These are phyloP conservation scores for Neosilurus hyrtlii DNA, from an alignment of 2,797 vertebrate species.

Conservation along the genomic window DNA sequence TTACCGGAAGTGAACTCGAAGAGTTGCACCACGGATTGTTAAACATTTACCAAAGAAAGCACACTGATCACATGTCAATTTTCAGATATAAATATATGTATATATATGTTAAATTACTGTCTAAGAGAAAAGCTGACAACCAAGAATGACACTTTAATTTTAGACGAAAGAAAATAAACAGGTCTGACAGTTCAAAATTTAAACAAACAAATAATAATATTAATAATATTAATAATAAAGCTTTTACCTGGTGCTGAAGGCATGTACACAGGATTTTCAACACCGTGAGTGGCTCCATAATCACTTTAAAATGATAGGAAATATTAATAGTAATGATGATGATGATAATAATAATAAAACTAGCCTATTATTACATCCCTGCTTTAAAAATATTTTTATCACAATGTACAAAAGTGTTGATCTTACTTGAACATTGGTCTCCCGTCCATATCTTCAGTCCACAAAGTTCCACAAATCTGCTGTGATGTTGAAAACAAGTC, in stretches of 20 bases:
- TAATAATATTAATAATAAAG: no score
- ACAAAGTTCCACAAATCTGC: not conserved
- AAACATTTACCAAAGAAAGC: not conserved
- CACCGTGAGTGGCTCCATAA: conserved; percentile 54
- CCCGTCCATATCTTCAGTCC: not conserved
- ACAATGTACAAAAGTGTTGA: not conserved
- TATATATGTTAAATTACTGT: no score
- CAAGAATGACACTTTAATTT: no score
- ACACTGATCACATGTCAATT: not conserved
- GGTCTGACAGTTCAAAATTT: not conserved
- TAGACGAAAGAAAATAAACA: not conserved
- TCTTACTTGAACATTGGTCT: not conserved
- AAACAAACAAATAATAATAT: no score
- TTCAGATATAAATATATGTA: no score
- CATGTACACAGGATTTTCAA: conserved; percentile 58
- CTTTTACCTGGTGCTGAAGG: conserved; percentile 62
- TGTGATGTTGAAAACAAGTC: no score
- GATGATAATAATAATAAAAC: conserved; percentile 34
- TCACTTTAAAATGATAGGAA: conserved; percentile 47
- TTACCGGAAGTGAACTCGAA: not conserved
- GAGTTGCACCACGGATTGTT: not conserved
- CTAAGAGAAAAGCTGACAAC: not conserved
- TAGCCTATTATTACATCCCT: conserved; percentile 31
- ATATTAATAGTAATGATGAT: no score
- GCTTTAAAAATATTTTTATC: not conserved